Percentiles rank a stretch among this genome's conserved stretches.
Conservation (phyloP, 1,140 invertebrate species). For the Ostrea edulis region DNA sequence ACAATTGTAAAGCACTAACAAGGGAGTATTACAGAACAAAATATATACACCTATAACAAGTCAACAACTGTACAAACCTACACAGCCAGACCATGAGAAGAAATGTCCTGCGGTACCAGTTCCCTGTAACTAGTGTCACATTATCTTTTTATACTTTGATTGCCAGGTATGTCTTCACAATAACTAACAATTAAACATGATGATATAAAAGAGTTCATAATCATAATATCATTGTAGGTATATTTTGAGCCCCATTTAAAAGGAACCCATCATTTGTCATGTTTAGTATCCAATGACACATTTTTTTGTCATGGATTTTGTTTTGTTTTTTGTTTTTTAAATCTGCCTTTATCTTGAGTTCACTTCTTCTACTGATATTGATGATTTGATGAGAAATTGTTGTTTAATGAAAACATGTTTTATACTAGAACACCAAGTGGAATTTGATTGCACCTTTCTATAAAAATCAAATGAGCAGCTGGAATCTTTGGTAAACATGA, state of each 20-base stretch:
- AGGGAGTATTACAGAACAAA: constrained; percentile 31
- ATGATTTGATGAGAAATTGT: neutral
- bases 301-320: neutral
- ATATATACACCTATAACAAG: constrained; percentile 33
- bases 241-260: neutral
- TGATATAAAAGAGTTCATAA: neutral
- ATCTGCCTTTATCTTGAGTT: neutral
- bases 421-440: constrained; percentile 23
- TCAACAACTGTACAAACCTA: constrained; percentile 23
- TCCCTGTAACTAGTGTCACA: neutral
- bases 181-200: neutral
- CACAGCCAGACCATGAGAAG: neutral
- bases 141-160: constrained; percentile 21
- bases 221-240: constrained; percentile 2
- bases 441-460: constrained; percentile 25
- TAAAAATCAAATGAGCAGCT: constrained; percentile 18
- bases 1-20: constrained; percentile 38
- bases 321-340: neutral
- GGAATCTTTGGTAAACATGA: constrained; percentile 28
- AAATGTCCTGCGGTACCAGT: constrained; percentile 17
- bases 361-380: neutral
- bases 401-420: neutral
- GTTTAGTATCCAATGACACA: neutral
- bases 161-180: constrained; percentile 24
- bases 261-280: constrained; percentile 14